Base-by-base conservation (phyloP, 2,888 invertebrate species). In the Sminthurinus aureus region DNA sequence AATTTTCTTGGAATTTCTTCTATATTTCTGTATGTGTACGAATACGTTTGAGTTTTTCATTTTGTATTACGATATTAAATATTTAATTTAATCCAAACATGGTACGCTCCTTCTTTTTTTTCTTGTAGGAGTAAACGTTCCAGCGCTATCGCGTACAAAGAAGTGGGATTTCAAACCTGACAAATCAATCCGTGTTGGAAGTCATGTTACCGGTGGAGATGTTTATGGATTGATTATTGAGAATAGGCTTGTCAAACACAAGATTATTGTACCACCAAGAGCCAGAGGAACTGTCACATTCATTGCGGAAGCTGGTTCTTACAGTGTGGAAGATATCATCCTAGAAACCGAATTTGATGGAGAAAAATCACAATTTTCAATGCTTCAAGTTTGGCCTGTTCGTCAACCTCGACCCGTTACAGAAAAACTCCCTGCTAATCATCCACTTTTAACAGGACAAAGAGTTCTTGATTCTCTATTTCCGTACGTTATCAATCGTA, bases 301-400 rank as follows among this genome's bases (percentile, higher is more conserved):
- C 91, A 93, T 99, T 89, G 99, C 99, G 52, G 95, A 96, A 81
- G 92, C 95, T 12, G 99, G 99, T 89, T 96, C 95, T 91, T 99
- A 99, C 92, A 94, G 94, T 87, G 96, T 98, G 88, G 95, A 95
- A 89, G 99, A 99, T 91, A 92, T 96, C n/a, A 94, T 99, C 82
- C 92, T 99, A 90, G 99, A 99, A 92, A 97, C 98, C 0, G 99
- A 99, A 91, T 99, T 99, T 92, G 98, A 99, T 91, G 98, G 98
- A 22, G 96, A 98, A 91, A 94, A 94, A 90, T 94, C 95, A 85
- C 94, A 96, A 90, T 98, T 94, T 92, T 95, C 94, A 86, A 99
- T 99, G 99, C 92, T 99, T 92, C 99, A 99, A 93, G 96, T 99
- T 87, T 99, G 99, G 99, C 99, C 99, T 11, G 99, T 99, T 89